Evolutionary conservation across 1,140 invertebrate species (phyloP).

Genomic region (Gonioctena quinquepunctata): DNA sequence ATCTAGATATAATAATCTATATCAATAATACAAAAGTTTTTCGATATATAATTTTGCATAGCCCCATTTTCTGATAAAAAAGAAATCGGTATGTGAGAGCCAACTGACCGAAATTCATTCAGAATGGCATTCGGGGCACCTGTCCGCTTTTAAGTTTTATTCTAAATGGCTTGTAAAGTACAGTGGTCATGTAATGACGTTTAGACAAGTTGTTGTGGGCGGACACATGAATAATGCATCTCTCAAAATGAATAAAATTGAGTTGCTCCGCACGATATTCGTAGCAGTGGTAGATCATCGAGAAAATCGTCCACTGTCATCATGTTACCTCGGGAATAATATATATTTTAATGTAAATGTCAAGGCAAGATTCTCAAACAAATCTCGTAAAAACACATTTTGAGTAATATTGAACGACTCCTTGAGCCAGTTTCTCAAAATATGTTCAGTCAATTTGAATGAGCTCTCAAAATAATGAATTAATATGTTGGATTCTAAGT

Average conservation of each 20-base stretch:
- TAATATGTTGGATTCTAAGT: too few relatives aligned
- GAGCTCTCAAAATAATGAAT: too few relatives aligned
- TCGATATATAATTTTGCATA: neutral
- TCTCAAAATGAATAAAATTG: constrained; percentile 22
- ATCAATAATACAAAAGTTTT: neutral
- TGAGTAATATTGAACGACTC: too few relatives aligned
- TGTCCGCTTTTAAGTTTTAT: neutral
- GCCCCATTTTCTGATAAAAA: neutral
- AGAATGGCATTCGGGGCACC: neutral
- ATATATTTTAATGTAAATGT: too few relatives aligned
- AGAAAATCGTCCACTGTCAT: neutral
- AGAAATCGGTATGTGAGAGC: too few relatives aligned
- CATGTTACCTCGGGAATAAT: too few relatives aligned
- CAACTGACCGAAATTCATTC: neutral
- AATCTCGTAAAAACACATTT: too few relatives aligned
- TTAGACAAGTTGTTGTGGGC: constrained; percentile 27
- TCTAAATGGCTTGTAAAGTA: neutral
- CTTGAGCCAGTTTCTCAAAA: too few relatives aligned
- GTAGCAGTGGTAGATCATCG: neutral
- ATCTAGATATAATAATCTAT: too few relatives aligned
- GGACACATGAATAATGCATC: constrained; percentile 34
- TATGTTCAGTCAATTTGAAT: too few relatives aligned
- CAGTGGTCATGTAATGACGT: constrained; percentile 15
- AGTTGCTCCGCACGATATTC: neutral
- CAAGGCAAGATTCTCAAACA: too few relatives aligned